Evolutionary conservation across 37 sponge, comb jelly and placozoan genomes (phyloP).

Genomic region (Oopsacas minuta): DNA sequence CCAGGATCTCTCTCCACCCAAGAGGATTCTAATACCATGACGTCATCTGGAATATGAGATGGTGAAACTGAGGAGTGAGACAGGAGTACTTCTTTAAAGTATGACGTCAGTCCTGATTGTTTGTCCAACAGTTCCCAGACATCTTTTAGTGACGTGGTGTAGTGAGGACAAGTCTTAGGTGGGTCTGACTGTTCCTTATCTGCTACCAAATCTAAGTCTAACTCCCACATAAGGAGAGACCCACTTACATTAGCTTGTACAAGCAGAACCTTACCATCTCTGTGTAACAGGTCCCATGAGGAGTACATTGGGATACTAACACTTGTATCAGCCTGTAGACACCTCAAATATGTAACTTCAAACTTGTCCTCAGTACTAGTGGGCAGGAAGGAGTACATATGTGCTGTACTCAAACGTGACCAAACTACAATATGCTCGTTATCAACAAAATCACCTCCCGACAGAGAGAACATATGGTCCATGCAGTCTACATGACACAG

Average conservation of each 20-base stretch:
- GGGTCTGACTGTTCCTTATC: background rate
- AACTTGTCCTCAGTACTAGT: background rate
- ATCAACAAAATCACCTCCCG: conserved; percentile 44
- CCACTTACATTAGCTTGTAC: background rate
- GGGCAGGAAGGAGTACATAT: background rate
- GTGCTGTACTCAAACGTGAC: conserved; percentile 18
- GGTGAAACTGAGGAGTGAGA: background rate
- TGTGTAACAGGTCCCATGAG: conserved; percentile 6
- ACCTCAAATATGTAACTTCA: background rate
- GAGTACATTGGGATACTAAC: background rate
- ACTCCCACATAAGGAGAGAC: conserved; percentile 10
- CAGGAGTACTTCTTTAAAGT: background rate
- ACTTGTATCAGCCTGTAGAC: background rate
- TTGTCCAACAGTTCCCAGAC: conserved; percentile 5
- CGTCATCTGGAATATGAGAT: conserved; percentile 4
- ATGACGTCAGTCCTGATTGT: background rate
- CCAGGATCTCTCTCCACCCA: background rate
- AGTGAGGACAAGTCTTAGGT: background rate
- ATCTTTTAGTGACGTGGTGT: background rate
- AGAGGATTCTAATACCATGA: background rate
- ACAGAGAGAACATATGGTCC: background rate
- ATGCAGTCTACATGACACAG: background rate
- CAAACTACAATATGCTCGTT: conserved; percentile 35
- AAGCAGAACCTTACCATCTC: background rate
- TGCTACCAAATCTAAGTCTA: background rate